Conservation (phyloP, 2,113 vertebrate genomes). For the Sylvia atricapilla region DNA sequence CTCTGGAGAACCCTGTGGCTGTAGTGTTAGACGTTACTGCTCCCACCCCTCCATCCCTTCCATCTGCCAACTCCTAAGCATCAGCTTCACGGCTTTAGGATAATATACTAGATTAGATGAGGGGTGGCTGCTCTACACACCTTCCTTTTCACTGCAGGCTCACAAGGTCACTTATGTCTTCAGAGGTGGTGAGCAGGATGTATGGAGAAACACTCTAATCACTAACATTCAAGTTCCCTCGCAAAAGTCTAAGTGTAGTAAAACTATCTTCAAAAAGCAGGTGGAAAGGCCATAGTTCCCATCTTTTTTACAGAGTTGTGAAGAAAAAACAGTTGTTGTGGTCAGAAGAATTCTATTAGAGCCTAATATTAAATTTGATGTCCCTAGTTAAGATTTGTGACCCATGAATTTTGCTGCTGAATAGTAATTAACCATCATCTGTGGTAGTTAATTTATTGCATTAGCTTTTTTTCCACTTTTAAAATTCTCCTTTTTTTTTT, state of each 20-base stretch:
- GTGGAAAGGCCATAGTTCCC: background rate
- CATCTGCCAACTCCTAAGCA: background rate
- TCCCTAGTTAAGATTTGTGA: background rate
- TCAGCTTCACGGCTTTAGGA: background rate
- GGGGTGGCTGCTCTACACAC: background rate
- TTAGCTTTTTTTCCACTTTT: background rate
- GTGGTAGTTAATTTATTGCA: background rate
- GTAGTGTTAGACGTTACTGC: background rate
- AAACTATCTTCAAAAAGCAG: background rate
- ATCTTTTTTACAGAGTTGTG: background rate
- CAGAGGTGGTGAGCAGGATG: background rate
- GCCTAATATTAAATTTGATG: background rate
- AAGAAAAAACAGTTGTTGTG: background rate
- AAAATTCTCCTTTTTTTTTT: background rate
- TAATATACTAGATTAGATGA: background rate
- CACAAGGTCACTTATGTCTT: background rate
- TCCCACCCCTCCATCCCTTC: background rate
- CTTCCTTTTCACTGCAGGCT: background rate
- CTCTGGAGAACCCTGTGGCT: background rate
- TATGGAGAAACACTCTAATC: background rate
- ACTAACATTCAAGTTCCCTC: background rate
- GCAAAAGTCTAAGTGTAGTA: background rate
- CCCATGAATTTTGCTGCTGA: background rate
- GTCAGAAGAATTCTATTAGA: background rate
- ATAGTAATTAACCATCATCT: background rate